phyloP scores from a whole-genome alignment of 23 tunicate species.

The Clavelina lepadiformis region DNA sequence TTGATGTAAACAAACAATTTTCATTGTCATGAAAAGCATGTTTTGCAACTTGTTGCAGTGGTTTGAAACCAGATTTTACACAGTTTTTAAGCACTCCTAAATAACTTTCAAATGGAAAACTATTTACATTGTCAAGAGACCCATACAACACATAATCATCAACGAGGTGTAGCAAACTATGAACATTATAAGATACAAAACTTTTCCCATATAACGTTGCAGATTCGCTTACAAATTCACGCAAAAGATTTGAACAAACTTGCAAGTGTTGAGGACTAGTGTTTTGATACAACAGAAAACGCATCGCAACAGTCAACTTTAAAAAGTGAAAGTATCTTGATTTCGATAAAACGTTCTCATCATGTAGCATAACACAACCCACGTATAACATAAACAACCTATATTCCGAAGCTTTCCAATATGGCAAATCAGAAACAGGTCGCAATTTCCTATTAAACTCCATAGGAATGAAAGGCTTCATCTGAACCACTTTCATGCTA shows the following conservation, averaged over 20 bases:
- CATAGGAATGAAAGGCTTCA: constrained; percentile 12
- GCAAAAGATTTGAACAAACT: constrained; percentile 11
- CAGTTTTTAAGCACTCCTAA: constrained; percentile 16
- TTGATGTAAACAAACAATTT: background rate
- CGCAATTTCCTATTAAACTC: constrained; percentile 41
- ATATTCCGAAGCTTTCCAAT: constrained; percentile 43
- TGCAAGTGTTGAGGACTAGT: background rate
- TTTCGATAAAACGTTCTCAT: background rate
- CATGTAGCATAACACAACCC: constrained; percentile 17
- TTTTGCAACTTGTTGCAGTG: constrained; percentile 21
- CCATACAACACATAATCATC: constrained; percentile 23
- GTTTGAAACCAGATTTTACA: constrained; percentile 30
- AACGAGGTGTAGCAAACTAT: constrained; percentile 18
- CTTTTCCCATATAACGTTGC: constrained; percentile 14
- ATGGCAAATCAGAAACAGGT: constrained; percentile 17
- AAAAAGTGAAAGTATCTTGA: constrained; percentile 13
- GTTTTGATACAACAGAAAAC: constrained; percentile 5
- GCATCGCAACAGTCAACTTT: constrained; percentile 24
- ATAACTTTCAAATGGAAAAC: constrained; percentile 31
- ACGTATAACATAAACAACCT: constrained; percentile 30
- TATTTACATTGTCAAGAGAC: constrained; percentile 9
- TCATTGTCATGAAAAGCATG: constrained; percentile 15
- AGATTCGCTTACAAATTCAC: constrained; percentile 17
- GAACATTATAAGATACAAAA: constrained; percentile 24
- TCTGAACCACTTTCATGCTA: background rate